Base-by-base conservation (phyloP, 2,888 invertebrate genomes). In the Synergus laeviventris region DNA sequence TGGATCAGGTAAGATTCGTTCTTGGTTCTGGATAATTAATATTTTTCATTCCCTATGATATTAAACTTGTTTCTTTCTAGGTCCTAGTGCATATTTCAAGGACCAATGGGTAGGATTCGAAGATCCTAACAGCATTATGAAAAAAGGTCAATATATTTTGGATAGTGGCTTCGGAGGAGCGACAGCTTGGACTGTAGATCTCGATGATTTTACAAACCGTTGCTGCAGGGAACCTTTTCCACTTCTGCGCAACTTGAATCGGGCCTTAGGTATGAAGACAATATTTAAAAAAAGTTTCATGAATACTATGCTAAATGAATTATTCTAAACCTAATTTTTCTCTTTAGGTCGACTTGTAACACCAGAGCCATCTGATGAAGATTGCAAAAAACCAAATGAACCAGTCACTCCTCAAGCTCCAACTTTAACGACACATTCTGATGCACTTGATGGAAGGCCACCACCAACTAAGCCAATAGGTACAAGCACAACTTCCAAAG, bases 81-180 rank as follows among this genome's bases (percentile, higher is more conserved):
- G 95, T 2, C 97, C 97, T 0, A 97, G 95, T 87, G 94, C 97
- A 0, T 94, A 95, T 90, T 92, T 93, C 11, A 94, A 94, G 61
- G 94, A 96, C 85, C 97, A 98, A 87, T 98, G 98, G 97, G 97
- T 97, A 54, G 96, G 97, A 60, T 98, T 94, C 87, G 98, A 98
- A 87, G 96, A 97, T 90, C 92, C 93, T 0, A 93, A 94, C 78
- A 97, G 97, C 16, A 93, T 97, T 18, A 93, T 92, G 78, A 93
- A 94, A 82, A 97, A 97, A 91, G 96, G 95, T 16, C 92, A 94
- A 83, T 97, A 96, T 92, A 95, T 97, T 0, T 91, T 94, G 78
- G 92, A 93, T 7, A 93, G 94, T 87, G 95, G 95, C 0, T 94
- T 95, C 78, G 97, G 96, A 0, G 97, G 97, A 5, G 94, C 96